Conservation (phyloP, 1,140 invertebrate genomes). For the Melitaea cinxia region DNA sequence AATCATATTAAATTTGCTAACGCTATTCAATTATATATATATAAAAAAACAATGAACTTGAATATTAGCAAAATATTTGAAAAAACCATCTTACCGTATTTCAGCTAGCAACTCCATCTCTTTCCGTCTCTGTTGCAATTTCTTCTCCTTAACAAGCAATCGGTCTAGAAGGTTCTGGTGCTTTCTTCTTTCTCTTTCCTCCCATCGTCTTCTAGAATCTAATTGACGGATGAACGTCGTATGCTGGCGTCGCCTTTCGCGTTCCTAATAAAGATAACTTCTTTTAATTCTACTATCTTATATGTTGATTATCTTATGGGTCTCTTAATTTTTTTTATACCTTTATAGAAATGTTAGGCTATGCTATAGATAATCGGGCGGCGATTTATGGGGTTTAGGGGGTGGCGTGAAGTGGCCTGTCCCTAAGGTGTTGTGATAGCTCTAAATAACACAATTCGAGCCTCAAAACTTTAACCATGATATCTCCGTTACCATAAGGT, state of each 20-base stretch:
- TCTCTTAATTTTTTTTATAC: neutral
- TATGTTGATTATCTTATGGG: neutral
- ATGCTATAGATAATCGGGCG: no score
- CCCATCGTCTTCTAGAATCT: conserved; percentile 92
- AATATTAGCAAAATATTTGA: neutral
- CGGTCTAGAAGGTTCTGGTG: conserved; percentile 87
- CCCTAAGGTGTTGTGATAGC: no score
- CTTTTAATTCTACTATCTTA: neutral
- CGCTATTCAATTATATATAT: no score
- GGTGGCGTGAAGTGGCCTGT: no score
- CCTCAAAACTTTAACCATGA: no score
- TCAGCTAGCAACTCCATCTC: conserved; percentile 93
- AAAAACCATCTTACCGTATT: conserved; percentile 77
- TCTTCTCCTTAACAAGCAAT: conserved; percentile 90
- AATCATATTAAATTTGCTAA: no score
- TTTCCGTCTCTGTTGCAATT: conserved; percentile 90
- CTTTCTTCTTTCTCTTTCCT: conserved; percentile 93
- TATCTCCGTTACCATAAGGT: no score
- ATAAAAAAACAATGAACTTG: no score
- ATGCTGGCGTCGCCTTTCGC: conserved; percentile 94
- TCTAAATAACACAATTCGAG: no score
- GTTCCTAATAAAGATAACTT: conserved; percentile 84
- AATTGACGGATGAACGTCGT: conserved; percentile 93
- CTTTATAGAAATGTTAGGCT: no score
- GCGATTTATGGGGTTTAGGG: no score